Percentiles rank a stretch among this genome's conserved stretches.
These are phyloP conservation scores for Otocyon megalotis DNA, from an alignment of 2,113 vertebrate genomes.

Conservation along the genomic window DNA sequence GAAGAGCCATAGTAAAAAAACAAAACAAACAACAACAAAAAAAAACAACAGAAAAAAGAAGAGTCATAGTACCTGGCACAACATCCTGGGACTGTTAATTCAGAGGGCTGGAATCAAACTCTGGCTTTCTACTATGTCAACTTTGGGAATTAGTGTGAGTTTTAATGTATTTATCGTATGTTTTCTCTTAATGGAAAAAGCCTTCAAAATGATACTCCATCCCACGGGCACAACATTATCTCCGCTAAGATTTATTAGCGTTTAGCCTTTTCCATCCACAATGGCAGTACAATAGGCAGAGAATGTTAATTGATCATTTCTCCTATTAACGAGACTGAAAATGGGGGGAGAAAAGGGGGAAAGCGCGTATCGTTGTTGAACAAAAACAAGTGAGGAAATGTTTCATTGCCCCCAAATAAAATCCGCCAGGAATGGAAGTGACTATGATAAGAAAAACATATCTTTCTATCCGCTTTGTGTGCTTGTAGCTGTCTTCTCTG, in stretches of 20 bases:
- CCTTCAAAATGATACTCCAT: neutral
- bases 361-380: neutral
- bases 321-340: neutral
- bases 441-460: neutral
- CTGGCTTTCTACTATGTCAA: neutral
- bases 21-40: no score
- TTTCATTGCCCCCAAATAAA: neutral
- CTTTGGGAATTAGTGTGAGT: neutral
- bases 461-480: neutral
- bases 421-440: neutral
- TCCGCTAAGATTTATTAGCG: neutral
- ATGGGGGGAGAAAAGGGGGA: neutral
- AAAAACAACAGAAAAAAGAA: no score
- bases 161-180: neutral
- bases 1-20: neutral
- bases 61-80: neutral
- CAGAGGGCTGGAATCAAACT: neutral
- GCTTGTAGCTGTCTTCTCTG: neutral
- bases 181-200: neutral
- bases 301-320: neutral
- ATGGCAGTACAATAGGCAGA: neutral
- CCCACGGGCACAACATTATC: neutral
- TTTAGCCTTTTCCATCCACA: neutral
- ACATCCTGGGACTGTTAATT: neutral
- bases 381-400: neutral